These are phyloP conservation scores for Nyctalus aviator DNA, from an alignment of 2,797 vertebrate species.

Conservation along the genomic window DNA sequence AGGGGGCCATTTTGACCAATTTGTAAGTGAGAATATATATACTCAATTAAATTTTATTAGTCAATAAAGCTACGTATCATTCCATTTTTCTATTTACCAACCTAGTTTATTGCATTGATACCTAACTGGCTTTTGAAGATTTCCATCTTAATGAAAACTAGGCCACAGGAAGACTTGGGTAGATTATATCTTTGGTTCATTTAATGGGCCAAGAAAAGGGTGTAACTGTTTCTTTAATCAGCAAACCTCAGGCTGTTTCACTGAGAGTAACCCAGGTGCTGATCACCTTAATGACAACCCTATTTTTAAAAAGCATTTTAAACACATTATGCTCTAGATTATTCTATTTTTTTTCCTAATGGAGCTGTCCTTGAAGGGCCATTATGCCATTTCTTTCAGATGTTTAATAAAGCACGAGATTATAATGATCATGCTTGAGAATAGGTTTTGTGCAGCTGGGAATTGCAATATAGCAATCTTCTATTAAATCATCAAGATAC, in stretches of 20 bases:
- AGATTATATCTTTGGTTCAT: conserved; percentile 48
- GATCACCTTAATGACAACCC: conserved; percentile 77
- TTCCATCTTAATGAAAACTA: conserved; percentile 55
- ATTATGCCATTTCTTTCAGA: conserved; percentile 82
- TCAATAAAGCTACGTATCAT: conserved; percentile 11
- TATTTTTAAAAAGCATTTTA: conserved; percentile 80
- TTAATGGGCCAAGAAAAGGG: conserved; percentile 29
- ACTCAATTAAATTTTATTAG: conserved; percentile 59
- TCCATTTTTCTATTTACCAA: conserved; percentile 1
- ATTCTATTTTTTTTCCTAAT: conserved; percentile 77
- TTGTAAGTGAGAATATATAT: conserved; percentile 33
- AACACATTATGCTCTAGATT: conserved; percentile 78
- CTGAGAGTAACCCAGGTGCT: conserved; percentile 71
- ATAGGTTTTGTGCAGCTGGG: conserved; percentile 78
- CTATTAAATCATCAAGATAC: conserved; percentile 78
- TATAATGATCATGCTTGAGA: conserved; percentile 80
- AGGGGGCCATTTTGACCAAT: not conserved
- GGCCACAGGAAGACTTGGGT: not conserved
- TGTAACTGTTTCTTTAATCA: conserved; percentile 72
- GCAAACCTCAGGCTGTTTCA: conserved; percentile 58
- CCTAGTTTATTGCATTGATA: conserved; percentile 31
- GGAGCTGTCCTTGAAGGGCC: conserved; percentile 82
- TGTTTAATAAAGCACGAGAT: conserved; percentile 83
- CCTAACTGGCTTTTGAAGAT: conserved; percentile 48
- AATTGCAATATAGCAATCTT: conserved; percentile 75